Conservation (phyloP, 2,797 vertebrate genomes). For the Esox masquinongy region DNA sequence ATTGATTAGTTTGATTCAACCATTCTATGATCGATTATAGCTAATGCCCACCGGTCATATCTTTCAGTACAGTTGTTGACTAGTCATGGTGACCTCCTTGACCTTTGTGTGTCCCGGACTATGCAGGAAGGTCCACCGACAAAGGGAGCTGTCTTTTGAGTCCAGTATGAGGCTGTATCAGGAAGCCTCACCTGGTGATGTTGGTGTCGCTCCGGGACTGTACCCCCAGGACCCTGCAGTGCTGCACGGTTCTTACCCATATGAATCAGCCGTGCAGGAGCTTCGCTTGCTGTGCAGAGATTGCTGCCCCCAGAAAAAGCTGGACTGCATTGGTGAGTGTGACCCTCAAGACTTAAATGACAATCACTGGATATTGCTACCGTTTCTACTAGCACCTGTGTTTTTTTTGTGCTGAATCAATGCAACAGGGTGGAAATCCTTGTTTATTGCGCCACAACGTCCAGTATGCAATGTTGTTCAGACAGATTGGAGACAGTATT, state of each 20-base stretch:
- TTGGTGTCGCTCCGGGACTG: constrained; percentile 82
- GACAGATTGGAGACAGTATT: neutral
- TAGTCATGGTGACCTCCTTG: neutral
- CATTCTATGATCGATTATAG: neutral
- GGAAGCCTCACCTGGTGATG: constrained; percentile 68
- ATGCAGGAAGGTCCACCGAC: constrained; percentile 77
- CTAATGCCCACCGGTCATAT: neutral
- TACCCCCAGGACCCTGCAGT: constrained; percentile 63
- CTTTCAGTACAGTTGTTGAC: neutral
- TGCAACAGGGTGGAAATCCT: neutral
- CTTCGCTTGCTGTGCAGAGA: constrained; percentile 81
- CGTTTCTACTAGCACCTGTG: too few species aligned
- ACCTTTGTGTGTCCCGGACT: neutral
- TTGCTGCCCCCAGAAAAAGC: constrained; percentile 88
- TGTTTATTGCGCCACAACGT: neutral
- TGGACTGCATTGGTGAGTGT: constrained; percentile 88
- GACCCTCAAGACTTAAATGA: neutral
- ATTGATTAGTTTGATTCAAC: neutral
- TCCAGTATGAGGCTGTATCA: constrained; percentile 78
- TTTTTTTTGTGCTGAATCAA: too few species aligned
- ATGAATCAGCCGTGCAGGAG: constrained; percentile 81
- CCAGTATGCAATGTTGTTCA: neutral
- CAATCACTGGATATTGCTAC: neutral
- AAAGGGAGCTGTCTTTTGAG: constrained; percentile 78
- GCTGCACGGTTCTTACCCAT: constrained; percentile 73